Conservation (phyloP, 1,140 invertebrate genomes). For the Neodiprion virginianus region DNA sequence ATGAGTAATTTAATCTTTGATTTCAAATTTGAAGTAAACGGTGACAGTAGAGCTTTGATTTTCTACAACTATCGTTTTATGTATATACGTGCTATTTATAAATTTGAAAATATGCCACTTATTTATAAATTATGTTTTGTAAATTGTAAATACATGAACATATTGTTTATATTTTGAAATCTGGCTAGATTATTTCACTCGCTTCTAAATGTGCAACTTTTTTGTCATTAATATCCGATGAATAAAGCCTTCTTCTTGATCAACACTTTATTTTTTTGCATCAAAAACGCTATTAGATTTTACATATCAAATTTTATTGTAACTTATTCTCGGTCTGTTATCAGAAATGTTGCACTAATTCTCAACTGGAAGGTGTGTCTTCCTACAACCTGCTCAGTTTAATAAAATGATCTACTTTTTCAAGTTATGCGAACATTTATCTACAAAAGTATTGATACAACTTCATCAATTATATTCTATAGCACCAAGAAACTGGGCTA, state of each 20-base stretch:
- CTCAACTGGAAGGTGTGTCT: neutral
- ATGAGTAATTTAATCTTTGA: constrained; percentile 3
- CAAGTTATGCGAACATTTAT: no score
- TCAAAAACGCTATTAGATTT: no score
- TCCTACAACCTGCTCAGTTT: neutral
- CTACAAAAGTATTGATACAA: no score
- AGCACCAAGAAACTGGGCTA: no score
- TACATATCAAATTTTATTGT: no score
- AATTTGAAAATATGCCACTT: neutral
- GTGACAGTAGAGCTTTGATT: neutral
- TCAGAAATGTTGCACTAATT: neutral
- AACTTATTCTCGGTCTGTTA: neutral
- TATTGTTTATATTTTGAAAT: neutral
- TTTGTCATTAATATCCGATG: neutral
- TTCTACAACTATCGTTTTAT: neutral
- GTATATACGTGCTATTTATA: neutral
- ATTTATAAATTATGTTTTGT: neutral
- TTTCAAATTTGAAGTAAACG: constrained; percentile 6
- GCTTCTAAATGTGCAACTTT: neutral
- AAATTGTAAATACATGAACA: neutral
- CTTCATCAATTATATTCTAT: no score
- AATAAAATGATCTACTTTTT: no score
- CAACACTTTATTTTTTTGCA: no score
- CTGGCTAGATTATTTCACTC: neutral
- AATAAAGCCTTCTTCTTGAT: no score